These are phyloP conservation scores for Lepidurus apus DNA, from an alignment of 1,140 invertebrate species.

Conservation along the genomic window DNA sequence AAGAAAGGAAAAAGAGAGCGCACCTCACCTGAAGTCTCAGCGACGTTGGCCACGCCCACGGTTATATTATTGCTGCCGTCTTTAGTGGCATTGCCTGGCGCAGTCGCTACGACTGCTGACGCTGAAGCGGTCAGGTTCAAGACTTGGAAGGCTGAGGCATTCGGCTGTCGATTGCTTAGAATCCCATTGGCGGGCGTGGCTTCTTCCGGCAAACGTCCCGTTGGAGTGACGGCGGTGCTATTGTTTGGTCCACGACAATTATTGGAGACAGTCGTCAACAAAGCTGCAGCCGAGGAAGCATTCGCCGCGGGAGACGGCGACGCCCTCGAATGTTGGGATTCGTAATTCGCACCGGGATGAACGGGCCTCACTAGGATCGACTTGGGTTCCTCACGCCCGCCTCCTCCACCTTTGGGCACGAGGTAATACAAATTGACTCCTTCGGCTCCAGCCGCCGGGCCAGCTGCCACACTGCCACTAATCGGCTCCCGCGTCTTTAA, in stretches of 20 bases:
- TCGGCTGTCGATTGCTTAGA: neutral
- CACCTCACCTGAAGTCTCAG: conserved; percentile 33
- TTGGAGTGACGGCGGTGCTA: neutral
- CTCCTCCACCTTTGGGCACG: neutral
- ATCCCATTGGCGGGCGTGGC: conserved; percentile 14
- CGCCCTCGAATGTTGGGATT: neutral
- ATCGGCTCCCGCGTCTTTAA: no score
- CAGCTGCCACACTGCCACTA: neutral
- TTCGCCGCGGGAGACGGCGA: neutral
- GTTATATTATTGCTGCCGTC: conserved; percentile 11
- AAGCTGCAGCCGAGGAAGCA: neutral
- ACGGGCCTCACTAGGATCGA: neutral
- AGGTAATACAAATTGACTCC: conserved; percentile 7
- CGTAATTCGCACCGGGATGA: neutral
- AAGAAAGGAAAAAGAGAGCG: conserved; percentile 32
- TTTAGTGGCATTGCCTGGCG: neutral
- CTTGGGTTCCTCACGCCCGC: neutral
- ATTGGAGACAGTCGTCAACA: neutral
- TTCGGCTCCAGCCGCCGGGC: neutral
- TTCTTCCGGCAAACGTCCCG: neutral
- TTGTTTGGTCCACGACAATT: neutral
- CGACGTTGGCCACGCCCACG: conserved; percentile 23
- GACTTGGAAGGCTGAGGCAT: conserved; percentile 27
- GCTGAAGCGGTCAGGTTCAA: conserved; percentile 15
- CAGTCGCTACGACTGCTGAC: neutral